Evolutionary conservation across 2,888 invertebrate genomes (phyloP).

Genomic region (Graphium colonna): DNA sequence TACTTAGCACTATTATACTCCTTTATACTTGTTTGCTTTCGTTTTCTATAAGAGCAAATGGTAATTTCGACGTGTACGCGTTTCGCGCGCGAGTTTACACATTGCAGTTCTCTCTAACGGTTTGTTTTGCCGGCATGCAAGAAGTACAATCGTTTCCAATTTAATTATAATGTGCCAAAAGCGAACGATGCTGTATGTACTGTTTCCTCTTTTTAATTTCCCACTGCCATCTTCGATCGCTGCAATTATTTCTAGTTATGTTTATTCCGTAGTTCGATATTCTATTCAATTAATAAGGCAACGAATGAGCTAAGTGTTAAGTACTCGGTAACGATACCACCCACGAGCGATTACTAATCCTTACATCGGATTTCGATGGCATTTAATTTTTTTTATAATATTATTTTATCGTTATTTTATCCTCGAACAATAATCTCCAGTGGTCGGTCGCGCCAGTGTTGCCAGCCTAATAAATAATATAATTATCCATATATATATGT

Average conservation of each 20-base stretch:
- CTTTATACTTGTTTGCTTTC: background rate
- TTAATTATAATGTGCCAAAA: slow-evolving; percentile 41
- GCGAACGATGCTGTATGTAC: slow-evolving; percentile 20
- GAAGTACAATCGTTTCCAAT: slow-evolving; percentile 6
- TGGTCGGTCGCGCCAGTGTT: slow-evolving; percentile 26
- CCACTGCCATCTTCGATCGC: slow-evolving; percentile 40
- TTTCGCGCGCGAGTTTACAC: slow-evolving; percentile 3
- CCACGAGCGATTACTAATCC: background rate
- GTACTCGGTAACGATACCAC: slow-evolving; percentile 26
- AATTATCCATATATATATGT: slow-evolving; percentile 21
- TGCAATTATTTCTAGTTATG: slow-evolving; percentile 26
- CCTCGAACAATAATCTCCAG: slow-evolving; percentile 24
- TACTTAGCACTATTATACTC: background rate
- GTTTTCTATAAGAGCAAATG: too few relatives aligned
- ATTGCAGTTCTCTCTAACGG: slow-evolving; percentile 14
- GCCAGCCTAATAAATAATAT: slow-evolving; percentile 23
- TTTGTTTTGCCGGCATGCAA: background rate
- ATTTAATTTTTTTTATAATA: slow-evolving; percentile 36
- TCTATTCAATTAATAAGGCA: slow-evolving; percentile 32
- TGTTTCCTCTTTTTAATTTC: slow-evolving; percentile 17
- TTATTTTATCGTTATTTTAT: background rate
- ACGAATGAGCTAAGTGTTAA: slow-evolving; percentile 36
- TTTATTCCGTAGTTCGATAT: slow-evolving; percentile 29
- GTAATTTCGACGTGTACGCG: background rate
- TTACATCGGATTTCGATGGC: slow-evolving; percentile 31